Base-by-base conservation (phyloP, 2,113 vertebrate species). In the Cervus canadensis region DNA sequence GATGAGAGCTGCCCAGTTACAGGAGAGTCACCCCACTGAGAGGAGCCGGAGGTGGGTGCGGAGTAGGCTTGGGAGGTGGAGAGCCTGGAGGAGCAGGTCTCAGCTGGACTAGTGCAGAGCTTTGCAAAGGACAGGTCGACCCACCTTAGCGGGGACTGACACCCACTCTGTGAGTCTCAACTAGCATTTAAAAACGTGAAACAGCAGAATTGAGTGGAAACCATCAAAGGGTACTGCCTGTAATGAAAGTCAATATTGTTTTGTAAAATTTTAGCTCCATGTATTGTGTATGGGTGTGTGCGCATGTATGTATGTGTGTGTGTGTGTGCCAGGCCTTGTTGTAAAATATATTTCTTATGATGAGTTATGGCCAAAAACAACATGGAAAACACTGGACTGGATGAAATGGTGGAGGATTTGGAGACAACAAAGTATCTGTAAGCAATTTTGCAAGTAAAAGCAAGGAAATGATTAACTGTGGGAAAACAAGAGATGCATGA, bases 81-180 rank as follows among this genome's bases (percentile, higher is more conserved):
- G 3, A 15, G 45, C 21, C 45, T 1, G 0, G 56, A 43, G 9
- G 40, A 62, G 71, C 45, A 26, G 45, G 13, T 45, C 45, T 15
- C 3, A 12, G 71, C 0, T 0, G 3, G 52, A 28, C 8, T 9
- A 26, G 21, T 23, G 57, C 56, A 2, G 4, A 81, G n/a, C 43
- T 30, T 48, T 78, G 7, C 40, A 28, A 74, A 62, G 9, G 10
- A 45, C 78, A 43, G 5, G 0, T 28, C 17, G 25, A 40, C 33
- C 56, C 17, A 33, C 56, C 45, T 16, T 43, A 62, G 45, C 6
- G 4, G 84, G n/a, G 23, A 3, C 87, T 9, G 13, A 74, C 6
- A 36, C 33, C 40, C 12, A 64, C 43, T 52, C 71, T 19, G 26
- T 54, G 48, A 1, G 9, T 33, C 26, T 33, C 1, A 5, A 62